A percentile compares a stretch with the other conserved stretches of the same genome.
Conservation (phyloP, 2,888 invertebrate genomes). For the Choreutis nemorana region DNA sequence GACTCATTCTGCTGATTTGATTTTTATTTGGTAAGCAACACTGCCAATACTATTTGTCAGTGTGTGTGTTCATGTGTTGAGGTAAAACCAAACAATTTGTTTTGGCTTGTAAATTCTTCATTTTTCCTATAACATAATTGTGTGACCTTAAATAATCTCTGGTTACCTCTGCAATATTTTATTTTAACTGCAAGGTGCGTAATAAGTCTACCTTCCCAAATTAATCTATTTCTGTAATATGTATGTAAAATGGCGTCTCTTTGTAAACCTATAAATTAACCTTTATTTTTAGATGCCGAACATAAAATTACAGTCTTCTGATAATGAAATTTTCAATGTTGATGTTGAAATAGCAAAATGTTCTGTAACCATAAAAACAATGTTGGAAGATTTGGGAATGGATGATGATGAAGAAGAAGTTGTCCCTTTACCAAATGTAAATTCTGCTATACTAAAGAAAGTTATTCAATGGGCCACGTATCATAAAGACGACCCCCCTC, state of each 20-base stretch:
- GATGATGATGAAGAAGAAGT: conserved; percentile 94
- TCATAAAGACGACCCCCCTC: conserved; percentile 94
- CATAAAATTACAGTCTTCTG: conserved; percentile 93
- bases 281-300: conserved; percentile 80
- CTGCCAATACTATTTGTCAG: no score
- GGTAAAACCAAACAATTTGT: no score
- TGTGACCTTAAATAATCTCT: no score
- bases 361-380: conserved; percentile 97
- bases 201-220: no score
- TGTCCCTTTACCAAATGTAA: conserved; percentile 96
- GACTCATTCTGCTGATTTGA: no score
- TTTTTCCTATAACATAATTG: no score
- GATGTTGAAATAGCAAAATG: conserved; percentile 98
- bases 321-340: conserved; percentile 95
- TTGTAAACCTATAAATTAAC: conserved; percentile 10
- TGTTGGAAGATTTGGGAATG: conserved; percentile 94
- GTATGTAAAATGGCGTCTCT: not conserved
- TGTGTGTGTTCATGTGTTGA: no score
- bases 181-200: no score
- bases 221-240: no score
- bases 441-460: conserved; percentile 94
- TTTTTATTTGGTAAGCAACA: no score
- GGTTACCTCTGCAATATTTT: no score
- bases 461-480: conserved; percentile 93
- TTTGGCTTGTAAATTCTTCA: no score